phyloP scores from a whole-genome alignment of 2,113 vertebrate genomes.

The Emydura subglobosa region DNA sequence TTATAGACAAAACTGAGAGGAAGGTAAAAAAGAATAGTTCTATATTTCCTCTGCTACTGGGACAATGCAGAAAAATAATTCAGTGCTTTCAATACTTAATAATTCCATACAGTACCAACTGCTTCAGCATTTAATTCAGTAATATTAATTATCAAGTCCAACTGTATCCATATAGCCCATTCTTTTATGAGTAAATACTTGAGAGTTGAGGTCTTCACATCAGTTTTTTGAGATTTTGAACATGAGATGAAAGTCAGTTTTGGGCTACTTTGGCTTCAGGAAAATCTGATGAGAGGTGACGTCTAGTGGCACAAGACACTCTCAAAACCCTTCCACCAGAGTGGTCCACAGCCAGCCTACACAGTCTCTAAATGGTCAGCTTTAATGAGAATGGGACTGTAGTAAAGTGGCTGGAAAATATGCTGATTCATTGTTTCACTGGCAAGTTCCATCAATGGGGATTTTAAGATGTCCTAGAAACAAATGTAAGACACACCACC shows the following conservation, averaged over 20 bases:
- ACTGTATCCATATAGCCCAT: not conserved
- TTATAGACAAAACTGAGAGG: not conserved
- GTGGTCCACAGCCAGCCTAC: accelerated
- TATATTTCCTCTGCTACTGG: not conserved
- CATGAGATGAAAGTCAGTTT: not conserved
- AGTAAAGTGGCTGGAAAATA: not conserved
- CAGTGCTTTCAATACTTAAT: not conserved
- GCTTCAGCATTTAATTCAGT: not conserved
- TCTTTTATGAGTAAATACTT: not conserved
- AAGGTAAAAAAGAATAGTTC: not conserved
- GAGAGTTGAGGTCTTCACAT: not conserved
- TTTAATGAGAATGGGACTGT: not conserved
- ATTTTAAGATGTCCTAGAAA: not conserved
- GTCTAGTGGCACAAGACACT: not conserved
- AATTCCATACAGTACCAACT: not conserved
- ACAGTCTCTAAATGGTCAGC: not conserved
- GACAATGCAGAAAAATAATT: not conserved
- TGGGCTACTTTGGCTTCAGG: no score
- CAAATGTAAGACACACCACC: not conserved
- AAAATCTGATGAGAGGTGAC: not conserved
- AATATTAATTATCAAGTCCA: not conserved
- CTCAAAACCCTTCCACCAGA: not conserved
- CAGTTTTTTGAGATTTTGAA: not conserved
- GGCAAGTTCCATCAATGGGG: not conserved
- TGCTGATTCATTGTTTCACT: not conserved